Evolutionary conservation across 2,888 invertebrate genomes (phyloP), one percentile per base, ranked within the genome.

Genomic region (Heliconius charithonia): DNA sequence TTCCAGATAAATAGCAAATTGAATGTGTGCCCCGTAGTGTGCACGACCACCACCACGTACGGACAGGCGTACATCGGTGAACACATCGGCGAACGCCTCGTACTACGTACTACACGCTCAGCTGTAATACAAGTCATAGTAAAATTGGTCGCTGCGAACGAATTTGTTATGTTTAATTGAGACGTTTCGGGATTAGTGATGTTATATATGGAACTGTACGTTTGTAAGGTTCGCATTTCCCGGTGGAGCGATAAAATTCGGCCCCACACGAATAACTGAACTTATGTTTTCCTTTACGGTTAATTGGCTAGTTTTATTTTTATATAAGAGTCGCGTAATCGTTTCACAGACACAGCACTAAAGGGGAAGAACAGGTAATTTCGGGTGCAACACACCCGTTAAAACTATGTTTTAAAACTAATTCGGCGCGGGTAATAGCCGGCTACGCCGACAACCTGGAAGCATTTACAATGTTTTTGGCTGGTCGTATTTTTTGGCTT

Each of bases 1-100:
- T 93, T 92, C 92, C 91, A 92, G 94, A 95, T 94, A 95, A 94
- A 94, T 93, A 94, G 94, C 93, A 93, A 95, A 95, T 94, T 94
- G 93, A 93, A 94, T 95, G 93, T 92, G 91, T 90, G 89, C 89
- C 89, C 89, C 88, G 87, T 87, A 85, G 80, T 83, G 82, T 83
- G 82, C 79, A 76, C 77, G 83, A 83, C 82, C 78, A 80, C 82
- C 78, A 79, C 76, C 76, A 80, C 67, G 78, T 81, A 74, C 79
- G 79, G 80, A 76, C 79, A 77, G 80, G 75, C 73, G 71, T 51
- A 67, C 74, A 37, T 32, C 72, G 32, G 45, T 37, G 77, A 77
- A 71, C 77, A 77, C 63, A n/a, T n/a, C n/a, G n/a, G n/a, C n/a
- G n/a, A n/a, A n/a, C 72, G 65, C 72, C 56, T 72, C 80, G 77